Evolutionary conservation across 2,797 vertebrate species (phyloP).

Genomic region (Rachycentron canadum): DNA sequence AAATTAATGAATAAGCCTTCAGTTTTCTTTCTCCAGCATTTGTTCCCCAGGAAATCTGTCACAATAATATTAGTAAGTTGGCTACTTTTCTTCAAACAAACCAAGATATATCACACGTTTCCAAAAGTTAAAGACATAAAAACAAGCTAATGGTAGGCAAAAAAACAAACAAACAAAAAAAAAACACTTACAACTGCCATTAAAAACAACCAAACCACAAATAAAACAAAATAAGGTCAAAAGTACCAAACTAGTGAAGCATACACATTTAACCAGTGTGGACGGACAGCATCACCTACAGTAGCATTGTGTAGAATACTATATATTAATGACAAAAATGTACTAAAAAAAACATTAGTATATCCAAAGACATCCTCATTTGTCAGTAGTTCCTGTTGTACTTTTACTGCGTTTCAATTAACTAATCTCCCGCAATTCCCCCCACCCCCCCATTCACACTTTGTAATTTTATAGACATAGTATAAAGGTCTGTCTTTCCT

Average conservation of each 20-base stretch:
- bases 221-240: slow-evolving; percentile 74
- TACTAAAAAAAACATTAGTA: slow-evolving; percentile 54
- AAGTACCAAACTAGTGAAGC: slow-evolving; percentile 76
- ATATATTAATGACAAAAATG: slow-evolving; percentile 60
- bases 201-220: slow-evolving; percentile 83
- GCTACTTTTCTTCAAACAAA: slow-evolving; percentile 54
- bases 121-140: slow-evolving; percentile 47
- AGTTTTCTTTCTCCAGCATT: slow-evolving; percentile 50
- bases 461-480: slow-evolving; percentile 27
- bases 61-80: slow-evolving; percentile 47
- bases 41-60: slow-evolving; percentile 47
- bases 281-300: slow-evolving; percentile 75
- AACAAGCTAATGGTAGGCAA: slow-evolving; percentile 83
- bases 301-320: slow-evolving; percentile 71
- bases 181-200: slow-evolving; percentile 76
- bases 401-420: slow-evolving; percentile 63
- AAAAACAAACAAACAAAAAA: slow-evolving; percentile 73
- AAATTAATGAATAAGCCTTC: slow-evolving; percentile 33
- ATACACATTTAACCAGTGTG: slow-evolving; percentile 74
- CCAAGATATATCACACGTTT: slow-evolving; percentile 38
- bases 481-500: slow-evolving; percentile 49
- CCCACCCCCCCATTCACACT: slow-evolving; percentile 31
- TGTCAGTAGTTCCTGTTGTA: slow-evolving; percentile 77
- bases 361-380: slow-evolving; percentile 56
- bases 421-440: slow-evolving; percentile 24